A percentile compares a stretch with the other conserved stretches of the same genome.
Conservation (phyloP, 37 sponge, comb jelly and placozoan species). For the Chondrosia reniformis region DNA sequence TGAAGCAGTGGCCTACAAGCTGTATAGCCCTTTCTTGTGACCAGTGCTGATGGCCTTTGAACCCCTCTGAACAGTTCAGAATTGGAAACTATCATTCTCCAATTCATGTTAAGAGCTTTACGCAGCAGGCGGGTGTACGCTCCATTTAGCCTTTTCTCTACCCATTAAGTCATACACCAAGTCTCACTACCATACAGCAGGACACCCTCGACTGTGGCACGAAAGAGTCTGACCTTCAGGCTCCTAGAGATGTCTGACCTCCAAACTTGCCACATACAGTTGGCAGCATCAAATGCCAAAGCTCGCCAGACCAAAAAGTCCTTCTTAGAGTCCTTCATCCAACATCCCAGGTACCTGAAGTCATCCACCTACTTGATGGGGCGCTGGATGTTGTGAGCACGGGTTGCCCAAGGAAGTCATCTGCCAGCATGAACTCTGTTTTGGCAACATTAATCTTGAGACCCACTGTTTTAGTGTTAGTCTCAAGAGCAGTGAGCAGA, state of each 20-base stretch:
- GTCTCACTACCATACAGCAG: not conserved
- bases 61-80: not conserved
- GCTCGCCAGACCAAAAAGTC: not conserved
- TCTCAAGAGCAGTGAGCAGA: not conserved
- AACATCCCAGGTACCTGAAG: not conserved
- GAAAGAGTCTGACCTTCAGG: not conserved
- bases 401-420: not conserved
- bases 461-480: not conserved
- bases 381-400: not conserved
- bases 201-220: not conserved
- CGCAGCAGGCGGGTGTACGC: not conserved
- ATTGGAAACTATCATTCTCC: not conserved
- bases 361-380: not conserved
- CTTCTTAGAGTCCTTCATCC: not conserved
- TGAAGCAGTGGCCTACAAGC: too few species aligned
- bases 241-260: not conserved
- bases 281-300: not conserved
- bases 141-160: not conserved
- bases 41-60: not conserved
- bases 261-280: not conserved
- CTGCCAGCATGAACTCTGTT: slow-evolving; percentile 2
- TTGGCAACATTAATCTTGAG: not conserved
- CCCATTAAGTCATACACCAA: not conserved
- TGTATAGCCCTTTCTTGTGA: too few species aligned
- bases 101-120: not conserved